Conservation (phyloP, 2,797 vertebrate genomes). For the Aphelocoma californica region DNA sequence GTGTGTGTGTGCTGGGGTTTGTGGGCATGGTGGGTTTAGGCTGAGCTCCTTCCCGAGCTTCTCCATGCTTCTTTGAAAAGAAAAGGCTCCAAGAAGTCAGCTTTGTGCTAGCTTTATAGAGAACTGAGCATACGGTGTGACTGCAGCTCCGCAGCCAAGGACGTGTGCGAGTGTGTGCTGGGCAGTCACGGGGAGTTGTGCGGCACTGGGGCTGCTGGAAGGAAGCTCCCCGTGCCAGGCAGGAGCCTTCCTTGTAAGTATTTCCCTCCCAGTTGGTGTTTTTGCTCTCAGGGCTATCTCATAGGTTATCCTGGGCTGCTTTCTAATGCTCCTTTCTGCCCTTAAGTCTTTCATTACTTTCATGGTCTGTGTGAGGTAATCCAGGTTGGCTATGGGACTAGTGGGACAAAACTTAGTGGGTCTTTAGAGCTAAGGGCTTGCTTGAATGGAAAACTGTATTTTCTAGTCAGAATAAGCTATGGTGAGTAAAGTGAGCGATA, state of each 20-base stretch:
- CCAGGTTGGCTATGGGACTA: not conserved
- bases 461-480: not conserved
- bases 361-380: not conserved
- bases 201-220: not conserved
- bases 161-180: fast-evolving
- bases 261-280: not conserved
- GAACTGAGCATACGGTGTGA: not conserved
- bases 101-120: not conserved
- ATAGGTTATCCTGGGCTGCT: not conserved
- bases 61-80: not conserved
- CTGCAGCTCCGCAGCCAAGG: not conserved
- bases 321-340: not conserved
- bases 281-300: not conserved
- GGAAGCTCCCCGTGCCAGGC: fast-evolving
- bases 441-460: not conserved
- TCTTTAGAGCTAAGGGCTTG: not conserved
- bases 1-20: not conserved
- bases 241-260: not conserved
- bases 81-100: not conserved
- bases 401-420: not conserved
- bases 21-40: not conserved
- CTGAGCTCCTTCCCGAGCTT: not conserved
- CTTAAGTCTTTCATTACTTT: not conserved
- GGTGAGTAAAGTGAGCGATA: not conserved
- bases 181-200: not conserved